Percentiles rank a stretch among this genome's conserved stretches.
These are phyloP conservation scores for Drosophila buzzatii DNA, from an alignment of 2,888 invertebrate species.

Conservation along the genomic window DNA sequence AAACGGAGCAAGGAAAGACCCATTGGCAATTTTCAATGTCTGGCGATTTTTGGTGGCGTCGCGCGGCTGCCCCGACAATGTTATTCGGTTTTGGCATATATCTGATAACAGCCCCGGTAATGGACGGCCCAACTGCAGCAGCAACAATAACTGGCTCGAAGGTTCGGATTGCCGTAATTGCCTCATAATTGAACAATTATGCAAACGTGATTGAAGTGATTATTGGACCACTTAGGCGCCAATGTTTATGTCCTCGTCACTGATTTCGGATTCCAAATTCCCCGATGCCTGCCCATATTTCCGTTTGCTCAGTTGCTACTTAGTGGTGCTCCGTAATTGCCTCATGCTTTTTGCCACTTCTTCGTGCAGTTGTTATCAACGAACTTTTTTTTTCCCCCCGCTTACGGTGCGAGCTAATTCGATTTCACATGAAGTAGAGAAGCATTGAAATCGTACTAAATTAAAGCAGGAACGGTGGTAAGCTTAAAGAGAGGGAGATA, in stretches of 20 bases:
- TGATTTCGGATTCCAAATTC: constrained; percentile 26
- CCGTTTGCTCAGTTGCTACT: constrained; percentile 22
- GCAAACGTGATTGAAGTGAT: constrained; percentile 81
- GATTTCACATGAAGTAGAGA: not conserved
- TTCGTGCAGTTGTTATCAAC: not conserved
- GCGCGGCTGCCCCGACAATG: constrained; percentile 55
- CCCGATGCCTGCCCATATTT: constrained; percentile 38
- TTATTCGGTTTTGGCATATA: constrained; percentile 73
- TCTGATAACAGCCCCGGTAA: constrained; percentile 70
- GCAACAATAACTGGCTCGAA: constrained; percentile 39
- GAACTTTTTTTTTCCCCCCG: not conserved
- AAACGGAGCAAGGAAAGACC: constrained; percentile 7
- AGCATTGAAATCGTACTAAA: not conserved
- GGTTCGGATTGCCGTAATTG: constrained; percentile 67
- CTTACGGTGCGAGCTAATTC: constrained; percentile 2
- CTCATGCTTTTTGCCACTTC: constrained; percentile 4
- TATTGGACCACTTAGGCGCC: constrained; percentile 73
- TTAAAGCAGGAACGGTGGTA: not conserved
- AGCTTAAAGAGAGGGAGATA: not conserved
- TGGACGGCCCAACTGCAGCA: constrained; percentile 28
- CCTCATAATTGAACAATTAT: constrained; percentile 80
- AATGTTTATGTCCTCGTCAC: constrained; percentile 58
- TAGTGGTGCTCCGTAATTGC: constrained; percentile 11
- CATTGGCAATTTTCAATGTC: constrained; percentile 51
- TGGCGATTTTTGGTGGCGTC: constrained; percentile 66